A percentile compares a stretch with the other conserved stretches of the same genome.
phyloP scores from a whole-genome alignment of 1,140 invertebrate species.

The Drosophila repletoides region DNA sequence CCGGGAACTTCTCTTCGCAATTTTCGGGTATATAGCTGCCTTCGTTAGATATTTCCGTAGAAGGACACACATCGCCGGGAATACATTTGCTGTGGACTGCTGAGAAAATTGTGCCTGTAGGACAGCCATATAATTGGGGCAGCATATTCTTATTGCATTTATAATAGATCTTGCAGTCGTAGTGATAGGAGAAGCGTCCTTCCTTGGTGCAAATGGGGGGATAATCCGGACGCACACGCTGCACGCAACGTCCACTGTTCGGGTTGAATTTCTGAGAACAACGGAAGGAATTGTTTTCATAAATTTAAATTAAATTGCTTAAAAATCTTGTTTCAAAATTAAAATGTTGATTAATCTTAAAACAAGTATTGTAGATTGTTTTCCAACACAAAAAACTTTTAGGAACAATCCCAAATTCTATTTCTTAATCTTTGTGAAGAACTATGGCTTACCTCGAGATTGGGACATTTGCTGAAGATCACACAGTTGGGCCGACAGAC shows the following conservation, averaged over 20 bases:
- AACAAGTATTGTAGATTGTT: no score
- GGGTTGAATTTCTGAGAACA: conserved; percentile 60
- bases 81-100: conserved; percentile 61
- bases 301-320: no score
- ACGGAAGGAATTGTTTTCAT: background rate
- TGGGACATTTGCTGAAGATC: conserved; percentile 78
- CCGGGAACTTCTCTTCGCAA: conserved; percentile 73
- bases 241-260: conserved; percentile 56
- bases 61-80: conserved; percentile 57
- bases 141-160: conserved; percentile 64
- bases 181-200: conserved; percentile 68
- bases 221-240: conserved; percentile 13
- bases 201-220: conserved; percentile 43
- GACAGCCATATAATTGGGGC: conserved; percentile 68
- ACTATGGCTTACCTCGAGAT: conserved; percentile 61
- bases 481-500: conserved; percentile 76
- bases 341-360: no score
- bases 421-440: no score
- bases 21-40: conserved; percentile 67
- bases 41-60: conserved; percentile 61
- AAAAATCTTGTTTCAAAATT: no score
- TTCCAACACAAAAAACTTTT: no score
- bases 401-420: no score
- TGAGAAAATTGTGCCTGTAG: conserved; percentile 67
- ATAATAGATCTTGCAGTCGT: conserved; percentile 75